Evolutionary conservation across 2,797 vertebrate species (phyloP), one percentile per base, ranked within the genome.

Genomic region (Poeciliopsis presidionis): DNA sequence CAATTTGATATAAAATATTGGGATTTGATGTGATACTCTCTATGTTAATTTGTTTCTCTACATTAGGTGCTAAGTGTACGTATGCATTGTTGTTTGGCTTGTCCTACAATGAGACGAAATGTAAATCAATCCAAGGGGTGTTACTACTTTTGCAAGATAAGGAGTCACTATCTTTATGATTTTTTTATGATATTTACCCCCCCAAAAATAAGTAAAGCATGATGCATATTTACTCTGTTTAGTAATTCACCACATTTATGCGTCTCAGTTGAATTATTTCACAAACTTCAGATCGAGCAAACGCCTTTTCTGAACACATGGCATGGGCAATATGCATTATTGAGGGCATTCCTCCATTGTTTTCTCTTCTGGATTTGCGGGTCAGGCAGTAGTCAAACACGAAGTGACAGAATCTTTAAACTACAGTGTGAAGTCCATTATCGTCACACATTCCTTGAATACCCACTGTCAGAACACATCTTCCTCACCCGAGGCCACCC

Each of bases 351-450:
- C 22, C 18, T 46, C 43, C 33, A 45, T 28, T 61, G 57, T 63
- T 30, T 28, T 13, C 41, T 61, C 18, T 61, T 61, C 55, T 75
- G 18, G 28, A 33, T 63, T 63, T 78, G 22, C 14, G 22, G 63
- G 30, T 28, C 76, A 78, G 45, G 70, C 59, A 4, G 43, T 20
- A 49, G 76, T 57, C 76, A 72, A 72, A 73, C 76, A 63, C 7
- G 28, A 79, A 57, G 81, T 79, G 84, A 87, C 84, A 78, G 80
- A 83, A 83, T 85, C 69, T 53, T 70, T 61, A 36, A 79, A 28
- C 69, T 73, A 79, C 82, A 82, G 78, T 85, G 86, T 90, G 86
- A 92, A 91, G 89, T 87, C 89, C 86, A 89, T 93, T 93, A 93
- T 90, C 86, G 84, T 90, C 84, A 84, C 83, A 84, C 84, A 89